These are phyloP conservation scores for Oreocharis arfaki DNA, from an alignment of 2,113 vertebrate genomes.

Conservation along the genomic window DNA sequence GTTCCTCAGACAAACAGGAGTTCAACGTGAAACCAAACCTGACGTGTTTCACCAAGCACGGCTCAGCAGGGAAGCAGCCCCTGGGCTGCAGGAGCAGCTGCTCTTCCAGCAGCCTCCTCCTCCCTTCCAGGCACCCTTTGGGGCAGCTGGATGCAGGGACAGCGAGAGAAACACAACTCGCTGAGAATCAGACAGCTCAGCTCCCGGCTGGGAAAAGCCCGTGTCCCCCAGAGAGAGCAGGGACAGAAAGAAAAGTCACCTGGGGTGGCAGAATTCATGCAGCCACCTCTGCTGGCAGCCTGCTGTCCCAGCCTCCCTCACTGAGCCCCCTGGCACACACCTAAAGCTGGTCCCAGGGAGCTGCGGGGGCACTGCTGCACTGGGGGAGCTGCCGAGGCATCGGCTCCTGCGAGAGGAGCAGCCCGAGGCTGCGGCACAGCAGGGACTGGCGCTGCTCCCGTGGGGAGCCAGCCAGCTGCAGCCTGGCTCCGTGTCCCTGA, in stretches of 20 bases:
- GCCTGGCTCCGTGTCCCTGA: not conserved
- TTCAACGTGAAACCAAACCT: not conserved
- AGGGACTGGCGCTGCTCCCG: not conserved
- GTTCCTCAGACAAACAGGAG: not conserved
- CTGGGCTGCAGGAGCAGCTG: not conserved
- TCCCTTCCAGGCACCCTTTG: not conserved
- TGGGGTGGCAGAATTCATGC: rapidly evolving
- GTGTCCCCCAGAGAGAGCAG: not conserved
- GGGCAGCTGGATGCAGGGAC: not conserved
- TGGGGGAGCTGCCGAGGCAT: rapidly evolving
- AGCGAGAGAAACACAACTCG: not conserved
- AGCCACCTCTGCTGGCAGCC: not conserved
- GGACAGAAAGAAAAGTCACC: not conserved
- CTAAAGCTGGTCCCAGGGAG: not conserved
- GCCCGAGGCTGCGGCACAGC: not conserved
- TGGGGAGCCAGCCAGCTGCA: not conserved
- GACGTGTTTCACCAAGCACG: not conserved
- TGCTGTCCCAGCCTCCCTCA: not conserved
- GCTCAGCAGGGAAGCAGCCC: not conserved
- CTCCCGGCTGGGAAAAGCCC: not conserved
- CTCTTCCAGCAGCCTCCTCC: not conserved
- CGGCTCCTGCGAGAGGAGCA: not conserved
- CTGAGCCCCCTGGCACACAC: not conserved
- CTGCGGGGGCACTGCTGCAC: not conserved
- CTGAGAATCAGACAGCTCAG: not conserved